Percentiles rank a stretch among this genome's conserved stretches.
These are phyloP conservation scores for Mirza zaza DNA, from an alignment of 2,113 vertebrate genomes.

Conservation along the genomic window DNA sequence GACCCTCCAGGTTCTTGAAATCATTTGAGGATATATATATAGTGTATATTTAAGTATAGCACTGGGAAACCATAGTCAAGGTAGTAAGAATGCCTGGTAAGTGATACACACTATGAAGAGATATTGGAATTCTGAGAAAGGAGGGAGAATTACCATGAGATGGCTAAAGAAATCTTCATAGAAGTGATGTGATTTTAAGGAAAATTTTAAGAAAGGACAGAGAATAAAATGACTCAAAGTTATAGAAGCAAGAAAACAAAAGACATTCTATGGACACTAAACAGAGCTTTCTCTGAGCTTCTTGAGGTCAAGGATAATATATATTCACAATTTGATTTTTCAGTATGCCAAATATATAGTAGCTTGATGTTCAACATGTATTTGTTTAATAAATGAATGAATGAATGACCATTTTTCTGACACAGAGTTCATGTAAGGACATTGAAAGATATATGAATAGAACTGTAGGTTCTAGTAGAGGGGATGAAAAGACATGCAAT, in stretches of 20 bases:
- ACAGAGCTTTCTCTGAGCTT: not conserved
- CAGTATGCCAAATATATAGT: not conserved
- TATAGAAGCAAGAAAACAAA: not conserved
- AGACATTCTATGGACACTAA: not conserved
- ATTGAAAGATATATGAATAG: conserved; percentile 1
- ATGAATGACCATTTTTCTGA: not conserved
- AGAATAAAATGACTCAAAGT: not conserved
- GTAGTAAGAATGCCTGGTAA: not conserved
- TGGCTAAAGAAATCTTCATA: not conserved
- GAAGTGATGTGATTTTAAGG: conserved; percentile 20
- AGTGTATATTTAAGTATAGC: not conserved
- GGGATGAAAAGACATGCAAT: not conserved
- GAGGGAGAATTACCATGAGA: not conserved
- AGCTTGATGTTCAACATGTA: not conserved
- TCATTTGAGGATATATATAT: not conserved
- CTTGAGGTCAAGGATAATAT: conserved; percentile 10
- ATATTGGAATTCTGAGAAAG: not conserved
- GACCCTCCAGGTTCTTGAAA: not conserved
- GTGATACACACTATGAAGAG: not conserved
- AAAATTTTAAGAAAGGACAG: not conserved
- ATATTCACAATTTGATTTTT: conserved; percentile 38
- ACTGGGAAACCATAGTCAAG: not conserved
- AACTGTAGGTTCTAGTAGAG: not conserved
- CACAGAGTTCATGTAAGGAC: not conserved
- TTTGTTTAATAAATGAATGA: conserved; percentile 6